These are phyloP conservation scores for Hermodice carunculata DNA, from an alignment of 2,888 invertebrate species.

Conservation along the genomic window DNA sequence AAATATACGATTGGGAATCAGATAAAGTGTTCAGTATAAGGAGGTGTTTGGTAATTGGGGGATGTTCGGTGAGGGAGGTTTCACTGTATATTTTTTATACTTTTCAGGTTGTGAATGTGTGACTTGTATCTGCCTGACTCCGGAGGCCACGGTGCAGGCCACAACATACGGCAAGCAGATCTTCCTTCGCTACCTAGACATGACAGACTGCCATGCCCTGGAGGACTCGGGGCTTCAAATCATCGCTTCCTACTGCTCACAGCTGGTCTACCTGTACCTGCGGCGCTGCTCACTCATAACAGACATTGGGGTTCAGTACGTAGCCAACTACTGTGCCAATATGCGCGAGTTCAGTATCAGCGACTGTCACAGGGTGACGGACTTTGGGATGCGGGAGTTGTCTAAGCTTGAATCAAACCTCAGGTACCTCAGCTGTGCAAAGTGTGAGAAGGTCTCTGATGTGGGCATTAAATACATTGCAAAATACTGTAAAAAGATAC, in stretches of 20 bases:
- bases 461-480: slow-evolving; percentile 90
- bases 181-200: slow-evolving; percentile 87
- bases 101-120: slow-evolving; percentile 80
- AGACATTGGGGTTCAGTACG: slow-evolving; percentile 91
- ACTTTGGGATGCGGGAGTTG: slow-evolving; percentile 90
- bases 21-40: no score
- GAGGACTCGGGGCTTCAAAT: slow-evolving; percentile 88
- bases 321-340: slow-evolving; percentile 88
- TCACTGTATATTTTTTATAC: not conserved
- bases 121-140: slow-evolving; percentile 77
- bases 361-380: slow-evolving; percentile 88
- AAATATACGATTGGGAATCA: no score
- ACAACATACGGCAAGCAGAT: slow-evolving; percentile 71
- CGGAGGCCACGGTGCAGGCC: slow-evolving; percentile 61
- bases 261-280: slow-evolving; percentile 87
- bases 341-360: slow-evolving; percentile 87
- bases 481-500: slow-evolving; percentile 86
- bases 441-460: slow-evolving; percentile 88
- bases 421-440: slow-evolving; percentile 92
- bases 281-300: slow-evolving; percentile 90
- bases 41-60: no score
- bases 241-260: slow-evolving; percentile 88
- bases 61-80: no score
- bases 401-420: slow-evolving; percentile 89
- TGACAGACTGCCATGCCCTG: slow-evolving; percentile 88